Base-by-base conservation (phyloP, 1,140 invertebrate species). In the Hormaphis cornu region DNA sequence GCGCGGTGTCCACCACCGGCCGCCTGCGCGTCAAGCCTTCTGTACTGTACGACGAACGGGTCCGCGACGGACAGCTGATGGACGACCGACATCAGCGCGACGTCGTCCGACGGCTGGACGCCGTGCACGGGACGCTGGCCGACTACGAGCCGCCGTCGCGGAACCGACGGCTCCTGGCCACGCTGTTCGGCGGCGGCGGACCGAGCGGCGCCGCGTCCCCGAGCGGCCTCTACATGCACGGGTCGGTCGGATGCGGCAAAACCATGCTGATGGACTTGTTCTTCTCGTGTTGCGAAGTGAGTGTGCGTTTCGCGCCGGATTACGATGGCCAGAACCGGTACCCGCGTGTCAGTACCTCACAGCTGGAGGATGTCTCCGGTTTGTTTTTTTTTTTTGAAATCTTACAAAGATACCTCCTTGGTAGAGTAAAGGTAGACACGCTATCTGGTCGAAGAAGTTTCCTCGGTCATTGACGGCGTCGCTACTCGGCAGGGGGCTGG, bases 261-360 rank as follows among this genome's bases (percentile, higher is more conserved):
- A 99, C 97, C 12, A 98, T 98, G 89, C 80, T 99, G 26, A 99
- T 99, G 97, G 96, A 99, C 81, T 78, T 98, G 73, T 98, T 99
- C 80, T 95, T 90, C 82, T 84, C 93, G 75, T 86, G 85, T 74
- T 87, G 86, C 77, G 77, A 82, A 75, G 83, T 88, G 82, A 78
- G 74, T 75, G 71, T 26, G 12, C 18, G 56, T 40, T 40, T 40
- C n/a, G n/a, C n/a, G n/a, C n/a, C n/a, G n/a, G n/a, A n/a, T n/a
- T n/a, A n/a, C n/a, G n/a, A n/a, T n/a, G n/a, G n/a, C n/a, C n/a
- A n/a, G n/a, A n/a, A n/a, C n/a, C n/a, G n/a, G n/a, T n/a, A n/a
- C n/a, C n/a, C n/a, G n/a, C n/a, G n/a, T n/a, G n/a, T n/a, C n/a
- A n/a, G n/a, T n/a, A n/a, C n/a, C n/a, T n/a, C n/a, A n/a, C n/a